Percentiles rank a stretch among this genome's conserved stretches.
Conservation (phyloP, 2,113 vertebrate genomes). For the Ifrita kowaldi region DNA sequence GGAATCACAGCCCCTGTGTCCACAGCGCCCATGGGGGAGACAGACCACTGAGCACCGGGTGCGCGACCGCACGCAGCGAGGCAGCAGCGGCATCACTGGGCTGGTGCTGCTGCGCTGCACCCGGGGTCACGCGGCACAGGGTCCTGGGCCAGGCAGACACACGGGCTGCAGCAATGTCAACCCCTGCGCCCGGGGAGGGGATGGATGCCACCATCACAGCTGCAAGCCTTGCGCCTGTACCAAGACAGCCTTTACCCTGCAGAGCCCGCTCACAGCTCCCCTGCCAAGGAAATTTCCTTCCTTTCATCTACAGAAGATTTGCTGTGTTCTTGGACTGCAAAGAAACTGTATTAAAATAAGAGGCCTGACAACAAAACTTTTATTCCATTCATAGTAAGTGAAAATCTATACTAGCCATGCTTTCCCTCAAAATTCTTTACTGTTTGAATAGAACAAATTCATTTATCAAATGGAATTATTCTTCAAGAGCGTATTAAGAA, state of each 20-base stretch:
- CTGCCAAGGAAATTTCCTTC: neutral
- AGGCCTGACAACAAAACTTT: neutral
- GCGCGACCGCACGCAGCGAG: rapidly evolving
- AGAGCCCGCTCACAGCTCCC: neutral
- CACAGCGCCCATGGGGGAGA: rapidly evolving
- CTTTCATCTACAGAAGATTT: neutral
- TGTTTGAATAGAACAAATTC: neutral
- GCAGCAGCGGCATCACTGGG: rapidly evolving
- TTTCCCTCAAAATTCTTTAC: neutral
- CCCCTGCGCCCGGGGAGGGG: rapidly evolving
- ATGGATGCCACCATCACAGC: rapidly evolving
- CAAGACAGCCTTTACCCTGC: neutral
- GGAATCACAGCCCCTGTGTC: rapidly evolving
- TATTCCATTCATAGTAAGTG: neutral
- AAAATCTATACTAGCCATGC: neutral
- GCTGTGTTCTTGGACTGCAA: neutral
- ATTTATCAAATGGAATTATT: neutral
- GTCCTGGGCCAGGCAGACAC: neutral
- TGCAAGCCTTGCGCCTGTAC: rapidly evolving
- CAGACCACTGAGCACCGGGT: rapidly evolving
- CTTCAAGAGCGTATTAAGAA: neutral
- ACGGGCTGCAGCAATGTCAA: rapidly evolving
- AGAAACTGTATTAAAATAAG: neutral
- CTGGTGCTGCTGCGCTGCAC: neutral
- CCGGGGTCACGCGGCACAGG: neutral